Evolutionary conservation across 2,113 vertebrate species (phyloP), one percentile per base, ranked within the genome.

Genomic region (Tetrax tetrax): DNA sequence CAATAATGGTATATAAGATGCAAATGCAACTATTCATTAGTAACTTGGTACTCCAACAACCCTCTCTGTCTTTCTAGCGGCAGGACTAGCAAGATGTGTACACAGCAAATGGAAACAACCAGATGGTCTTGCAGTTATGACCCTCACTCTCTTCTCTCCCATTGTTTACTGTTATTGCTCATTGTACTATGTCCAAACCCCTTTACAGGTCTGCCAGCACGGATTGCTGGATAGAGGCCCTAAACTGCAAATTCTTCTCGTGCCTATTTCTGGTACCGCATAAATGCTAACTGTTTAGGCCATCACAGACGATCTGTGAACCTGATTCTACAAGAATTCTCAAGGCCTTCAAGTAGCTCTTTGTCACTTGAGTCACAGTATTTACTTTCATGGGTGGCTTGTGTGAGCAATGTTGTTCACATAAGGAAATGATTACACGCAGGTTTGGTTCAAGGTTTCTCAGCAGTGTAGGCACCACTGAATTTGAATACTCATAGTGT

Each of bases 41-140:
- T 38, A 79, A 76, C 37, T 79, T 1, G 0, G 38, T 87, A 50
- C 41, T 94, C 65, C 61, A 82, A 25, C 77, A 71, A 68, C 48
- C 43, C 83, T 89, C 51, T 63, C 89, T 96, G 83, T 80, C 93
- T 84, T 83, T 77, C 74, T 85, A 93, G 74, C 23, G 29, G 92
- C 89, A 95, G 95, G 90, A 87, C 89, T 65, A 95, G 86, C 65
- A 89, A 93, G 96, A 96, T 95, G 83, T 96, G 92, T 93, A 89
- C 96, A 95, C 89, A 95, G 86, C 92, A 95, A 97, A 96, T 95
- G 83, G 80, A 96, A 97, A 82, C 80, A 96, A 97, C 91, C 96
- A 97, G 96, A 96, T 96, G 95, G 96, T 96, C 92, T 96, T 96
- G 91, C 95, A 92, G 96, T 93, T 95, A 95, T 89, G 96, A 96